Base-by-base conservation (phyloP, 1,140 invertebrate species). In the Atta texana region DNA sequence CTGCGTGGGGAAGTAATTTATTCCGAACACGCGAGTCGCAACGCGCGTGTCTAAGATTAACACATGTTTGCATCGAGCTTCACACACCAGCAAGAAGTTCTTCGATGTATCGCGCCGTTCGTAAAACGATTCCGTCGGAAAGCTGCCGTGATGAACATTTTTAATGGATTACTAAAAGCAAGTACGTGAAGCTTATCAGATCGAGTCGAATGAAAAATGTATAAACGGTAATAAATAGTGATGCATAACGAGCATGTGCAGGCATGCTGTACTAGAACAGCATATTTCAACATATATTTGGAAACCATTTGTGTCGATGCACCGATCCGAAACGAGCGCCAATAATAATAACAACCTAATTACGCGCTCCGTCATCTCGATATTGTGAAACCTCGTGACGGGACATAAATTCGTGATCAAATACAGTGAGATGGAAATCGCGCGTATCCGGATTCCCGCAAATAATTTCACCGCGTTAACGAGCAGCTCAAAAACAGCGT, bases 371-470 rank as follows among this genome's bases (percentile, higher is more conserved):
- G 87, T 39, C 51, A 61, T 89, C 49, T 77, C 87, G 82, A 89
- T 89, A 85, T 68, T 80, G 74, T 57, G 84, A 44, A 80, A 81
- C 63, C 49, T 55, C 84, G 61, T 86, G 82, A 69, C 55, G 28
- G 63, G n/a, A 86, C 84, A 77, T 77, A 86, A 89, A 89, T 89
- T 74, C 63, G 53, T 66, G 63, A 72, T 82, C 63, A 77, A 89
- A 74, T 87, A 86, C 28, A 24, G 81, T 24, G 75, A 59, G 61
- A 87, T 87, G 76, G 76, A 89, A 86, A 89, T 75, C 75, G 75
- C 64, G 63, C 84, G n/a, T 78, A 77, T 89, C 63, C 80, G 85
- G 64, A 87, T 75, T 74, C 51, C 8, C 39, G 64, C 74, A 76
- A 82, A 76, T 61, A 72, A 69, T 44, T 39, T 57, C 24, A 39